These are phyloP conservation scores for Vanessa cardui DNA, from an alignment of 2,888 invertebrate genomes.

Conservation along the genomic window DNA sequence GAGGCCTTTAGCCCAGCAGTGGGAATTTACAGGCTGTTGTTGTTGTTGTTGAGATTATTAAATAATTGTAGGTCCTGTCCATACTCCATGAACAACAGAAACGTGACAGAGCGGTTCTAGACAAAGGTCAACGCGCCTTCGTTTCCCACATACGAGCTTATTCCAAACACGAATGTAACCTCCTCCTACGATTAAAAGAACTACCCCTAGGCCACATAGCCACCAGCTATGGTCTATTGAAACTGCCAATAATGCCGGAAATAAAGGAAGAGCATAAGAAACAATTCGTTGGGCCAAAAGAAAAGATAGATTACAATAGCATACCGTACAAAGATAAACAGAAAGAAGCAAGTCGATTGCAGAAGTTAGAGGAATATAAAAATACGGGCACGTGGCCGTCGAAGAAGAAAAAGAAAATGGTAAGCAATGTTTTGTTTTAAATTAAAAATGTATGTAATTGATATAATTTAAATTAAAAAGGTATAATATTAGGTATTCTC, in stretches of 20 bases:
- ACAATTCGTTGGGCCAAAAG: constrained; percentile 76
- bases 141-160: constrained; percentile 98
- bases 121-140: constrained; percentile 95
- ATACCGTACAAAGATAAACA: constrained; percentile 91
- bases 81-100: constrained; percentile 85
- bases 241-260: constrained; percentile 98
- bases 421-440: constrained; percentile 40
- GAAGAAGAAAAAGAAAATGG: constrained; percentile 82
- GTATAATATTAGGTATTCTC: not conserved
- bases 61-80: constrained; percentile 68
- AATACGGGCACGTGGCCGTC: constrained; percentile 90
- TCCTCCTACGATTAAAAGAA: constrained; percentile 94
- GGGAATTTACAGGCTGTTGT: too few relatives aligned
- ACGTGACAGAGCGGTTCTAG: constrained; percentile 89
- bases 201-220: constrained; percentile 91
- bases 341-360: constrained; percentile 87
- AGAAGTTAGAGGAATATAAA: constrained; percentile 87
- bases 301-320: constrained; percentile 86
- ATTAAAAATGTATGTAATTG: not conserved
- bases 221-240: constrained; percentile 93
- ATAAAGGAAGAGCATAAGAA: constrained; percentile 84
- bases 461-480: too few relatives aligned
- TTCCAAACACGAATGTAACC: constrained; percentile 96
- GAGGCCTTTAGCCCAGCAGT: too few relatives aligned
- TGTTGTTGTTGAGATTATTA: too few relatives aligned